phyloP scores from a whole-genome alignment of 2,888 invertebrate genomes.

The Branchipolynoe longqiensis region DNA sequence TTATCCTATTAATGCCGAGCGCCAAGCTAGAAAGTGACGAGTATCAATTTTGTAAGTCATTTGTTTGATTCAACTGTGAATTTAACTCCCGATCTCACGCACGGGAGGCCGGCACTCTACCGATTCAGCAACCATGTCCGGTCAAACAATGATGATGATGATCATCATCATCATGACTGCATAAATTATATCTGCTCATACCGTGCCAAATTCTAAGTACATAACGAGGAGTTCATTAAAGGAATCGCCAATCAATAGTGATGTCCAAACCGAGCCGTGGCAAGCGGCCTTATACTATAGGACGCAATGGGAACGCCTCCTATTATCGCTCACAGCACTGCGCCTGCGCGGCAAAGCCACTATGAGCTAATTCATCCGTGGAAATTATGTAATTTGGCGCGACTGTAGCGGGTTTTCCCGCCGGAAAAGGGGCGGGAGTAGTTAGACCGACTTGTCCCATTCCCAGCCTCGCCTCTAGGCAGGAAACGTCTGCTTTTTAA shows the following conservation, averaged over 20 bases:
- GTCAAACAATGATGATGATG: no score
- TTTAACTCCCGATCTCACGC: no score
- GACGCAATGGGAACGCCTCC: background rate
- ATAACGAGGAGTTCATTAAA: background rate
- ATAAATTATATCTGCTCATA: no score
- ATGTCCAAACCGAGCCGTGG: background rate
- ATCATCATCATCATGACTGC: no score
- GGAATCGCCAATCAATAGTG: background rate
- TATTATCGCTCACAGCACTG: background rate
- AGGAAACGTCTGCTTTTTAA: conserved; percentile 48
- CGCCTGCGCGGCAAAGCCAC: background rate
- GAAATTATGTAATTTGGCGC: conserved; percentile 22
- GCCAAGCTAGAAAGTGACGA: no score
- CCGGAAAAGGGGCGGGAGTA: background rate
- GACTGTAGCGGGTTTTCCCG: background rate
- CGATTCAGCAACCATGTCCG: no score
- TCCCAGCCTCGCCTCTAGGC: background rate
- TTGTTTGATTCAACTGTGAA: no score
- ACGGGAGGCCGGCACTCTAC: no score
- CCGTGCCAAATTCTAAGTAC: background rate
- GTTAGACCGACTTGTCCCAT: conserved; percentile 33
- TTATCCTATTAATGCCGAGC: no score
- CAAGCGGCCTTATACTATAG: background rate
- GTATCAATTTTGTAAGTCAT: no score
- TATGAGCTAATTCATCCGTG: conserved; percentile 9